Percentiles rank a stretch among this genome's conserved stretches.
phyloP scores from a whole-genome alignment of 1,140 invertebrate genomes.

The Whitmania pigra region DNA sequence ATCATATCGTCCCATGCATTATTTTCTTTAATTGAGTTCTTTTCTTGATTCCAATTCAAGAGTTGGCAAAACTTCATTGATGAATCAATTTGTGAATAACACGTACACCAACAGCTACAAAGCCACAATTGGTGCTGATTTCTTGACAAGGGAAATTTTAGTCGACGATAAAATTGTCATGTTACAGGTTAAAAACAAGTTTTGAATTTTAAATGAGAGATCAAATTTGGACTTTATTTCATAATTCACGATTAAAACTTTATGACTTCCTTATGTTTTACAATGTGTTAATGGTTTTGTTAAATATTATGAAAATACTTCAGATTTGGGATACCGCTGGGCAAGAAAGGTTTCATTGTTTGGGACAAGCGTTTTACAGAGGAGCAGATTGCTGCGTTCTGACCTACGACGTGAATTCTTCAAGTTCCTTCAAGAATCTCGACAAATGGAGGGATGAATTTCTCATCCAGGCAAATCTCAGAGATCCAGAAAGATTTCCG shows the following conservation, averaged over 20 bases:
- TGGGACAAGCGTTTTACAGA: slow-evolving; percentile 96
- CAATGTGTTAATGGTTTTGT: not conserved
- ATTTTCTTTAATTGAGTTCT: slow-evolving; percentile 7
- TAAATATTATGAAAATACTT: not conserved
- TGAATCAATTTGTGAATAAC: slow-evolving; percentile 99
- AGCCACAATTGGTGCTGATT: slow-evolving; percentile 98
- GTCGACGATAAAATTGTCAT: slow-evolving; percentile 98
- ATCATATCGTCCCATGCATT: not conserved
- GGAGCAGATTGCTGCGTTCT: slow-evolving; percentile 98
- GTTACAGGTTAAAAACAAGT: slow-evolving; percentile 65
- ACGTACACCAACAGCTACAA: slow-evolving; percentile 99
- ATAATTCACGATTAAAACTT: not conserved
- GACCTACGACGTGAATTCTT: slow-evolving; percentile 90
- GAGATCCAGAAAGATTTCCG: slow-evolving; percentile 96
- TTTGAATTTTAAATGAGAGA: too few species aligned
- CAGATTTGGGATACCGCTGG: slow-evolving; percentile 99
- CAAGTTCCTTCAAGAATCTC: slow-evolving; percentile 91
- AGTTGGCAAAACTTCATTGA: slow-evolving; percentile 96
- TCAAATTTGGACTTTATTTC: too few species aligned
- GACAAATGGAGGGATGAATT: slow-evolving; percentile 99
- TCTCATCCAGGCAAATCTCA: slow-evolving; percentile 81
- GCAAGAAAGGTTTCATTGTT: slow-evolving; percentile 77
- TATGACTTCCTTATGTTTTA: not conserved
- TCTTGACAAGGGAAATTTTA: slow-evolving; percentile 96
- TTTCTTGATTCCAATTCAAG: slow-evolving; percentile 34